Evolutionary conservation across 2,797 vertebrate species (phyloP), one percentile per base, ranked within the genome.

Genomic region (Helicolenus hilgendorfi): DNA sequence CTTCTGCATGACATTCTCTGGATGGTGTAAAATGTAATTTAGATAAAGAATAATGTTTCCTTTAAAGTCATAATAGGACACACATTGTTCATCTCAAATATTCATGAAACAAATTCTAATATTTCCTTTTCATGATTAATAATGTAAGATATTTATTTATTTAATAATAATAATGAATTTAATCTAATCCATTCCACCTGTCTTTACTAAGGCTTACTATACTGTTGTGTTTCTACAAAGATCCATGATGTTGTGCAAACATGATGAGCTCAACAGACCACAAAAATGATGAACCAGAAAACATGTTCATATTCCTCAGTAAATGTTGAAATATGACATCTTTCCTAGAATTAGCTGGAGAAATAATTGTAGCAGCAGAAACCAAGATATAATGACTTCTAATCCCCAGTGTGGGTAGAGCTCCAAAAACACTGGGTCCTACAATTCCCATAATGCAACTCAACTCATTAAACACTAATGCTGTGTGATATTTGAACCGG

Each of bases 121-220:
- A 31, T 65, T 77, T 74, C 22, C 26, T 49, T 82, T 77, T 71
- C 14, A 15, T 41, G 72, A 74, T 77, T 71, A 62, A 80, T 33
- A 72, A 62, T 72, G 75, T 5, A 29, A 41, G 3, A 24, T 55
- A 72, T 69, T 56, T 38, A 72, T 69, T 49, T 38, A 41, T 91
- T 78, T 35, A 33, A 72, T 36, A 26, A 24, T 35, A 5, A 20
- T 49, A 8, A 67, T 62, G 31, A 33, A 33, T 92, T 79, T 35
- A 31, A 55, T 73, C n/a, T 45, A 75, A 79, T 76, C 67, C 49
- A 26, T 41, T 85, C 14, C 59, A 84, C 73, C 35, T 60, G 36
- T 60, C 76, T 72, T 83, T 62, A 4, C 36, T 5, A 24, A 63
- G 20, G 35, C 13, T 29, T 73, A 24, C 20, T 14, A 20, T 45